phyloP scores from a whole-genome alignment of 2,888 invertebrate genomes.

The Neelides folsomi region DNA sequence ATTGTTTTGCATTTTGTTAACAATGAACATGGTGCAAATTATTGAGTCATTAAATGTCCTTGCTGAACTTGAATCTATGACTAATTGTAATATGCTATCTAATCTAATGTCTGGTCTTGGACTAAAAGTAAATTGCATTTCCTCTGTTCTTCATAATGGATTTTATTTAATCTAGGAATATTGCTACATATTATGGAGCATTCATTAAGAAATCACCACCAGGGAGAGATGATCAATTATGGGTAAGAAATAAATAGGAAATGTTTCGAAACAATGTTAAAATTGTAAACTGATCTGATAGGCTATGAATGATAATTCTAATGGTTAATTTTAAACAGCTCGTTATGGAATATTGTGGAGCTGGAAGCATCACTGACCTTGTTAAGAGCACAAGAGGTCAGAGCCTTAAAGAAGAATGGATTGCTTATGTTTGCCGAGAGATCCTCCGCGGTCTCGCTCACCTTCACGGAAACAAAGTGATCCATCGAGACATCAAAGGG shows the following conservation, averaged over 20 bases:
- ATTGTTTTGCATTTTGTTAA: too few species aligned
- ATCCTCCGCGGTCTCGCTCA: conserved; percentile 89
- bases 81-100: too few species aligned
- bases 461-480: conserved; percentile 96
- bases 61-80: too few species aligned
- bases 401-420: conserved; percentile 98
- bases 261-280: too few species aligned
- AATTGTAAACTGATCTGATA: too few species aligned
- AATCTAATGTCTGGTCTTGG: too few species aligned
- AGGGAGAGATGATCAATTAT: conserved; percentile 97
- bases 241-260: too few species aligned
- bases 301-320: background rate
- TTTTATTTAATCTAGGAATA: conserved; percentile 53
- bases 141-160: background rate
- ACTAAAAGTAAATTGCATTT: too few species aligned
- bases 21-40: too few species aligned
- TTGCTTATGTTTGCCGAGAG: conserved; percentile 97
- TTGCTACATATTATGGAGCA: conserved; percentile 99
- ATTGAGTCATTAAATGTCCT: too few species aligned
- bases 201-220: conserved; percentile 98
- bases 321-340: conserved; percentile 41
- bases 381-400: conserved; percentile 99
- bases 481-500: conserved; percentile 98
- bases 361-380: conserved; percentile 96
- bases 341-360: conserved; percentile 99